Percentiles rank a stretch among this genome's conserved stretches.
Conservation (phyloP, 1,140 invertebrate genomes). For the Antheraea pernyi region DNA sequence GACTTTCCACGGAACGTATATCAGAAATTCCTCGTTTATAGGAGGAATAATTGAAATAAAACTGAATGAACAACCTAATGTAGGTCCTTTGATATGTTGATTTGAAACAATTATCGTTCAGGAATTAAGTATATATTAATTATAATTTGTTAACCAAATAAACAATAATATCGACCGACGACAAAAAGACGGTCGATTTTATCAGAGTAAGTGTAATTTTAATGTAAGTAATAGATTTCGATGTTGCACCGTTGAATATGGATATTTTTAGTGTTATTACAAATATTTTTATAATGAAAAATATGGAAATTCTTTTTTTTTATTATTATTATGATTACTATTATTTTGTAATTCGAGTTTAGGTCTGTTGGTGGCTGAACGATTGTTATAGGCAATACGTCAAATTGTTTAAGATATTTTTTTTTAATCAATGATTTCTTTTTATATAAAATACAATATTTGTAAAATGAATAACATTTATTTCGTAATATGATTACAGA, state of each 20-base stretch:
- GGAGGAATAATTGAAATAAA: too few relatives aligned
- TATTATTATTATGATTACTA: conserved; percentile 3
- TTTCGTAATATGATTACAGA: not conserved
- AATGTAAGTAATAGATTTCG: conserved; percentile 38
- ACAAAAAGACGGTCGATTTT: not conserved
- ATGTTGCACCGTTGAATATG: conserved; percentile 53
- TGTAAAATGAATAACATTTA: too few relatives aligned
- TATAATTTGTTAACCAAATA: not conserved
- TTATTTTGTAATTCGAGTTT: conserved; percentile 8
- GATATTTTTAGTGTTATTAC: conserved; percentile 61
- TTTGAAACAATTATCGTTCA: too few relatives aligned
- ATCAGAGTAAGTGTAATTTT: conserved; percentile 35
- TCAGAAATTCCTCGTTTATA: too few relatives aligned
- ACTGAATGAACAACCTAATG: too few relatives aligned
- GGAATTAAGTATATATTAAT: too few relatives aligned
- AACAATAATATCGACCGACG: not conserved
- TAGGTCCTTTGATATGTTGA: too few relatives aligned
- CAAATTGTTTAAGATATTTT: not conserved
- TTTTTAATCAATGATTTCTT: too few relatives aligned
- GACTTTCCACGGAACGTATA: too few relatives aligned
- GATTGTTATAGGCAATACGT: conserved; percentile 3
- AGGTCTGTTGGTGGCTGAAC: conserved; percentile 14
- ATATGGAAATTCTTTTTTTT: conserved; percentile 33
- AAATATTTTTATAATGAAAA: conserved; percentile 64
- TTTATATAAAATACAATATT: too few relatives aligned